Conservation (phyloP, 2,797 vertebrate genomes). For the Paramormyrops hopkinsi region DNA sequence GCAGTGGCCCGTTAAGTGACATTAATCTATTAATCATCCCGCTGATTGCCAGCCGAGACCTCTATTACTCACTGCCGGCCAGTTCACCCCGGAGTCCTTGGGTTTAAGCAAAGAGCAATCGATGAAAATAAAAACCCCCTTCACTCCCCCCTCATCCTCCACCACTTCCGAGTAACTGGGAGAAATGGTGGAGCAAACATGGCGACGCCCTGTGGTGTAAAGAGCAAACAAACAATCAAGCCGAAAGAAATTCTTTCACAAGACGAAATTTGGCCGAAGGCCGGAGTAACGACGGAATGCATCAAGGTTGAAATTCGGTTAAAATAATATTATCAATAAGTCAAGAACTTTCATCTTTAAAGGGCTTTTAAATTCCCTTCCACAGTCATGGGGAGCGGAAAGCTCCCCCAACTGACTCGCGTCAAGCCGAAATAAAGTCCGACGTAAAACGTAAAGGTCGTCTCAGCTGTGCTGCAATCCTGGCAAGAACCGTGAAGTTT, state of each 20-base stretch:
- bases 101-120: conserved; percentile 14
- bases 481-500: conserved; percentile 8
- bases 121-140: conserved; percentile 12
- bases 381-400: neutral
- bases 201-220: neutral
- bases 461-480: conserved; percentile 17
- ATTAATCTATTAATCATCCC: conserved; percentile 41
- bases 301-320: neutral
- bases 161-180: neutral
- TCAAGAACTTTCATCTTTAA: neutral
- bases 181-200: neutral
- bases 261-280: neutral
- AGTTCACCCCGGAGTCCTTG: conserved; percentile 26
- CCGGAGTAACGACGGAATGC: neutral
- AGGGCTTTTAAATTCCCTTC: neutral
- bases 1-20: conserved; percentile 19
- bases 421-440: neutral
- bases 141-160: neutral
- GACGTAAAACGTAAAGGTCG: neutral
- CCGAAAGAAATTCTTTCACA: neutral
- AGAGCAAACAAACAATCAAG: neutral
- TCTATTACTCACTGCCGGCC: conserved; percentile 35
- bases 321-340: neutral
- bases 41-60: conserved; percentile 32
- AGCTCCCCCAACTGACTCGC: too few species aligned